Evolutionary conservation across 1,140 invertebrate genomes (phyloP).

Genomic region (Drosophila arizonae): DNA sequence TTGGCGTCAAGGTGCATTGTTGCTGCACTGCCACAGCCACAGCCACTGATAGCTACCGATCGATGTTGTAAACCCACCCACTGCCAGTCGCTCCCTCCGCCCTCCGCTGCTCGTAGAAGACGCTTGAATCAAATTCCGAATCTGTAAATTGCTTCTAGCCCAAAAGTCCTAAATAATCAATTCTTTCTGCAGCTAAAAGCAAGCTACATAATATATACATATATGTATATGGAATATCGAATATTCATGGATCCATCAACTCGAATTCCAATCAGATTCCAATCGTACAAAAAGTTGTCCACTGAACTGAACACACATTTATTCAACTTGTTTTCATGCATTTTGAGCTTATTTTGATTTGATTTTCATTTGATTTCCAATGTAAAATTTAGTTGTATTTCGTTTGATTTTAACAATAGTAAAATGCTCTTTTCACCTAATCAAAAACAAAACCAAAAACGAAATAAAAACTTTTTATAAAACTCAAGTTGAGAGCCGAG

Average conservation of each 20-base stretch:
- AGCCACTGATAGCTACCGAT: conserved; percentile 4
- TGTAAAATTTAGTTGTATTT: conserved; percentile 23
- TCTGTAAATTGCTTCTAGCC: conserved; percentile 22
- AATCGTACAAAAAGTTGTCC: conserved; percentile 22
- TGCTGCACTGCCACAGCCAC: conserved; percentile 14
- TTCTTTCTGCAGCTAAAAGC: conserved; percentile 27
- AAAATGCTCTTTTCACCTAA: conserved; percentile 63
- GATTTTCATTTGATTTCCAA: conserved; percentile 27
- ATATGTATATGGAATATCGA: not conserved
- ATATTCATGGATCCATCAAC: not conserved
- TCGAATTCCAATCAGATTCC: not conserved
- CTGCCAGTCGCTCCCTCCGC: conserved; percentile 5
- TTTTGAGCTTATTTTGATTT: not conserved
- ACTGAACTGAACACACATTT: conserved; percentile 56
- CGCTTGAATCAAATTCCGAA: conserved; percentile 3
- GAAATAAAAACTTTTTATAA: conserved; percentile 7
- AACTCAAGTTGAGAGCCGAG: conserved; percentile 55
- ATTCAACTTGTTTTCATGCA: conserved; percentile 9
- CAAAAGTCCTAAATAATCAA: conserved; percentile 10
- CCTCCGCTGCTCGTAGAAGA: conserved; percentile 19
- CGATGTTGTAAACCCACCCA: conserved; percentile 40
- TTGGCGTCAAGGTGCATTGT: conserved; percentile 9
- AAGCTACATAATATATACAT: too few relatives aligned
- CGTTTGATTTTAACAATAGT: conserved; percentile 53
- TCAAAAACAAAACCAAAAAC: conserved; percentile 27